Percentiles rank a stretch among this genome's conserved stretches.
These are phyloP conservation scores for Drosophila chauvacae DNA, from an alignment of 1,140 invertebrate genomes.

Conservation along the genomic window DNA sequence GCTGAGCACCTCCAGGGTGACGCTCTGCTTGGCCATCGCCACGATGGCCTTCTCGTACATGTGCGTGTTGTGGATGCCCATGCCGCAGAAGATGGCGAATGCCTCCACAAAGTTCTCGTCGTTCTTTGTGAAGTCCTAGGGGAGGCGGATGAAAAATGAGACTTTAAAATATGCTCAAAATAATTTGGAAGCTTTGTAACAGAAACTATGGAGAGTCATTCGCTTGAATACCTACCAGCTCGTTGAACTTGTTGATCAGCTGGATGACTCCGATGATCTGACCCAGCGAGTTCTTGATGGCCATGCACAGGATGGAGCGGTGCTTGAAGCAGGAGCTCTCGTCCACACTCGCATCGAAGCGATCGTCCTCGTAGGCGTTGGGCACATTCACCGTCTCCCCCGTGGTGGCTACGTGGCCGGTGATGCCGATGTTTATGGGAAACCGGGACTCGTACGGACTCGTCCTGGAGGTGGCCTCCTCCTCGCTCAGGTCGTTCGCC, in stretches of 20 bases:
- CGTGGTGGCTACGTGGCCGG: conserved; percentile 97
- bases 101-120: conserved; percentile 97
- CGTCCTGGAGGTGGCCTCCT: conserved; percentile 91
- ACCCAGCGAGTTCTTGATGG: conserved; percentile 94
- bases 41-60: conserved; percentile 98
- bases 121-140: conserved; percentile 91
- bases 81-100: conserved; percentile 98
- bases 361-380: conserved; percentile 95
- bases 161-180: background rate
- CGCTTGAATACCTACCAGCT: conserved; percentile 85
- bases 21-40: conserved; percentile 97
- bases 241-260: conserved; percentile 96
- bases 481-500: conserved; percentile 90
- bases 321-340: conserved; percentile 91
- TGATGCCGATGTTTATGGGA: conserved; percentile 98
- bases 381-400: conserved; percentile 96
- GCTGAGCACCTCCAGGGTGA: conserved; percentile 97
- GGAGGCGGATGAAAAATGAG: background rate
- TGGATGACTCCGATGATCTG: conserved; percentile 97
- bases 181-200: background rate
- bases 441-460: conserved; percentile 96
- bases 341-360: conserved; percentile 95
- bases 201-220: background rate
- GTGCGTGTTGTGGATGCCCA: conserved; percentile 98
- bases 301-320: conserved; percentile 95